Base-by-base conservation (phyloP, 2,113 vertebrate species). In the Uropsilus gracilis region DNA sequence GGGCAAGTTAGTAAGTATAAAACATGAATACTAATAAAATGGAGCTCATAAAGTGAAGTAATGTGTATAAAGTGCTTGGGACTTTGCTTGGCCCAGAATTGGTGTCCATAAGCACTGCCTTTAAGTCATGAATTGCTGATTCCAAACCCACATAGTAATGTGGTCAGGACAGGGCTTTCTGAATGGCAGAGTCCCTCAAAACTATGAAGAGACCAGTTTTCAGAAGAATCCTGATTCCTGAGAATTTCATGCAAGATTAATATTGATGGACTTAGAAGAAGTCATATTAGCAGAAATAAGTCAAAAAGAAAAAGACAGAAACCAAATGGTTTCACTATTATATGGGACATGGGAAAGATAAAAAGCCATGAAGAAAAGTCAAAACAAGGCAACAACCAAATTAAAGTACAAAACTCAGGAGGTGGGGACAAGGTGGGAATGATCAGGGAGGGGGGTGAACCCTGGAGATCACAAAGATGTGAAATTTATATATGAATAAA, bases 1-100 rank as follows among this genome's bases (percentile, higher is more conserved):
- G 66, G 82, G 53, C 59, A 17, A 80, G 78, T 53, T 37, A 39
- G 66, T 63, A 42, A 59, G 63, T 32, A 76, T 66, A 82, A 71
- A 53, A 76, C 50, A 89, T 89, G 89, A 96, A 95, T 96, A 83
- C 57, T 75, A 75, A 97, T 81, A 83, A 94, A 80, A 89, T 20
- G 32, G 42, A 64, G 86, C 59, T 94, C 14, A 11, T 13, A 69
- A 86, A 64, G 26, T 55, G 42, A 78, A 42, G 11, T 7, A 10
- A 72, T n/a, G 10, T 59, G 32, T 10, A 14, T n/a, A 39, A 72
- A 86, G 11, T 82, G 8, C 68, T 92, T 28, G 28, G 50, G 68
- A 76, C 11, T 30, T 2, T 28, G 76, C 46, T 71, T 32, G 68
- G 48, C 55, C 48, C 39, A 48, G 39, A 90, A 34, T 22, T 89